Base-by-base conservation (phyloP, 35 echinoderm and acorn worm genomes). In the Apostichopus japonicus region DNA sequence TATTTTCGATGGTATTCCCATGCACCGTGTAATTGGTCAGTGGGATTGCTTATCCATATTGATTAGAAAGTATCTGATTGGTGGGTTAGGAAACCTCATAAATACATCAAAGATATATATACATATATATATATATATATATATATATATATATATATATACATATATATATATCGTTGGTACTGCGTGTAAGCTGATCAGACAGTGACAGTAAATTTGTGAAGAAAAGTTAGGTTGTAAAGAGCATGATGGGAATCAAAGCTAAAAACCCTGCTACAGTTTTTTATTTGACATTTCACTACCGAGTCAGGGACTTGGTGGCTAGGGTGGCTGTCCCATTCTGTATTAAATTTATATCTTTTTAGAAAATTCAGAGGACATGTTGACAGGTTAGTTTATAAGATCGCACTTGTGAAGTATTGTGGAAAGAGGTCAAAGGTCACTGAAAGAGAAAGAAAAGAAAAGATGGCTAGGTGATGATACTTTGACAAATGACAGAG, bases 51-150 rank as follows among this genome's bases (percentile, higher is more conserved):
- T 75, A 75, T 75, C 16, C 71, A 75, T 75, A 75, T 75, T 75
- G 71, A 75, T 75, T 75, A 75, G 71, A 23, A 75, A 75, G 71
- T 75, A 23, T 75, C 71, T 75, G 71, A 75, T 24, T 75, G 71
- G 71, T 75, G n/a, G 71, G 71, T 75, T 75, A 19, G 16, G 16
- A 5, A 75, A 75, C 71, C 71, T 75, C 71, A n/a, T 75, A 75
- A 75, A 75, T 75, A 75, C 21, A 75, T 75, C 71, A 24, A 75
- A 75, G 17, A 75, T 6, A 2, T 6, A 19, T 6, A 58, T 58
- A 59, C 5, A 5, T 6, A 2, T 0, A 19, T 7, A 59, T 59
- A 33, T 1, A 33, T 44, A 44, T 44, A 44, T 44, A 44, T n/a
- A n/a, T n/a, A 59, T 59, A 5, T 6, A 2, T 0, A 19, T 7